Evolutionary conservation across 1,140 invertebrate genomes (phyloP), one percentile per base, ranked within the genome.

Genomic region (Aleiodes sp.): DNA sequence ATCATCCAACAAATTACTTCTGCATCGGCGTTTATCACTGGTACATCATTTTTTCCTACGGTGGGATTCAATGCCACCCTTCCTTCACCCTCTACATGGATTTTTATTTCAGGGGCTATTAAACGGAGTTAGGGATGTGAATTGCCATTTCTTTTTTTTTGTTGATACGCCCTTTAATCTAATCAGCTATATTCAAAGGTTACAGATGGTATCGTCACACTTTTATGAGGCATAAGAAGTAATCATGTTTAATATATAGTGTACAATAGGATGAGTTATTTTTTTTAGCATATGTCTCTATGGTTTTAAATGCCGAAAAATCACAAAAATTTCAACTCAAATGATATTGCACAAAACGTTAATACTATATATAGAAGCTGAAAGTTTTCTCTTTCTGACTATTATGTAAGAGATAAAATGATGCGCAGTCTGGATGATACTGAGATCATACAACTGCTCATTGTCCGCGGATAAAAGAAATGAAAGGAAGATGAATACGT

Each of bases 1-100:
- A 41, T 26, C 61, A 63, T 63, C 37, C 24, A 39, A 10, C 33
- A 63, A 63, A 63, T 63, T 63, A 63, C 61, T 63, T 63, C 28
- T 59, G 56, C 56, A 59, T 59, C 24, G 56, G 56, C 56, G 56
- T 59, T 59, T 59, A 59, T 59, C 56, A 59, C 28, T 59, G 28
- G 26, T 4, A 59, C 56, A 59, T 59, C 56, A 59, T 31, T 59
- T 59, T 59, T 59, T 12, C n/a, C 57, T 28, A 14, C 14, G 28
- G 57, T 4, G 31, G 10, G 28, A 31, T 35, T 29, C 16, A n/a
- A 28, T 7, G 3, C 28, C 31, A 35, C 26, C n/a, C 57, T 35
- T 19, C n/a, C 57, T 12, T n/a, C 12, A 2, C 57, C n/a, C 57
- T 10, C 26, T 61, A 6, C 59, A 61, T 61, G 31, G 35, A 61